phyloP scores from a whole-genome alignment of 2,113 vertebrate genomes.

The Merops nubicus region DNA sequence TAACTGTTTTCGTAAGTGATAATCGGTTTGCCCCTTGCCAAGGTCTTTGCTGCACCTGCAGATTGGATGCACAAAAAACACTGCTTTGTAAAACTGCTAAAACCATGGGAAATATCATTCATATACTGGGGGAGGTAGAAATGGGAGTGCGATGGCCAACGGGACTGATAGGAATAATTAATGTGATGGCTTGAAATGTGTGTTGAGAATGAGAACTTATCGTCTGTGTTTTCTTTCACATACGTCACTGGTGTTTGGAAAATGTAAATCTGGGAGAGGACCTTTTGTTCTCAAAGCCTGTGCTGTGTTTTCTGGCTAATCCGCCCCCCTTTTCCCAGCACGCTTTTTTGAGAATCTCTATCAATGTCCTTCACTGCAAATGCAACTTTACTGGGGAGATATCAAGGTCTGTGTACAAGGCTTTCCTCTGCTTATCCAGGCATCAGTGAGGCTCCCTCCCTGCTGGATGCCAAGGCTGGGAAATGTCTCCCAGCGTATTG shows the following conservation, averaged over 20 bases:
- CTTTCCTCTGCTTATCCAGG: constrained; percentile 74
- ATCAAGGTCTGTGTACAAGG: constrained; percentile 89
- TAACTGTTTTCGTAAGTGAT: constrained; percentile 80
- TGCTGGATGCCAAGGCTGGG: constrained; percentile 67
- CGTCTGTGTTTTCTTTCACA: constrained; percentile 45
- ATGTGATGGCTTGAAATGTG: constrained; percentile 34
- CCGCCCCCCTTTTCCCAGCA: constrained; percentile 23
- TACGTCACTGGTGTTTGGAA: constrained; percentile 71
- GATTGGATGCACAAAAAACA: constrained; percentile 26
- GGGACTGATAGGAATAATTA: constrained; percentile 48
- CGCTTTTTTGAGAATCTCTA: constrained; percentile 78
- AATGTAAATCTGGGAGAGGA: constrained; percentile 72
- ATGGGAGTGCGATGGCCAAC: not conserved
- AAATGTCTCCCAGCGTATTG: constrained; percentile 22
- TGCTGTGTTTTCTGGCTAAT: constrained; percentile 46
- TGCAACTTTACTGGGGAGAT: constrained; percentile 61
- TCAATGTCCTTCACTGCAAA: constrained; percentile 78
- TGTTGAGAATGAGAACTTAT: constrained; percentile 44
- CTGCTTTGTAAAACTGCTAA: constrained; percentile 18
- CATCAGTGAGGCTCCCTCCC: constrained; percentile 37
- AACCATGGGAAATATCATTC: constrained; percentile 36
- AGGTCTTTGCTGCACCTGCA: constrained; percentile 83
- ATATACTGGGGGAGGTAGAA: constrained; percentile 5
- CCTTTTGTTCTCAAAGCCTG: constrained; percentile 76
- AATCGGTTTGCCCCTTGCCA: constrained; percentile 75